These are phyloP conservation scores for Serripes groenlandicus DNA, from an alignment of 2,888 invertebrate genomes.

Conservation along the genomic window DNA sequence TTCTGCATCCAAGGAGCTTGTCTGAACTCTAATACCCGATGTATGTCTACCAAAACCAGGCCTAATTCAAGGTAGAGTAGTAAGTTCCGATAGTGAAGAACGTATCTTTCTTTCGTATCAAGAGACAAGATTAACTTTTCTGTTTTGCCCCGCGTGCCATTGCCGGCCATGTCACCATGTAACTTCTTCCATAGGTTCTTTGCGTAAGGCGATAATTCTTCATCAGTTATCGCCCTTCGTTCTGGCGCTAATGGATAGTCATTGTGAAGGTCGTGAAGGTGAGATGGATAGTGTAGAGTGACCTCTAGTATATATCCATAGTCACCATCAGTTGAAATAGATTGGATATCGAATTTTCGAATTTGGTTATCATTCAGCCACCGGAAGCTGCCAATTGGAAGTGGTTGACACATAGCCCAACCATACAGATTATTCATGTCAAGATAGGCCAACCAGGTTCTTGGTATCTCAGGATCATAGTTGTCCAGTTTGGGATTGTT, in stretches of 20 bases:
- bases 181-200: slow-evolving; percentile 11
- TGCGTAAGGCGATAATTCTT: slow-evolving; percentile 20
- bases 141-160: neutral
- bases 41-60: slow-evolving; percentile 72
- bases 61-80: slow-evolving; percentile 76
- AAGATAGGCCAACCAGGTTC: slow-evolving; percentile 45
- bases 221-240: neutral
- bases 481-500: slow-evolving; percentile 41
- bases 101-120: slow-evolving; percentile 70
- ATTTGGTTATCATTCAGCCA: slow-evolving; percentile 7
- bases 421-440: slow-evolving; percentile 47
- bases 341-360: neutral
- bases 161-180: neutral
- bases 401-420: slow-evolving; percentile 71
- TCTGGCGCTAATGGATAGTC: slow-evolving; percentile 25
- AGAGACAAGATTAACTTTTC: slow-evolving; percentile 56
- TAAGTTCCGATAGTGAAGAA: slow-evolving; percentile 82
- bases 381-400: slow-evolving; percentile 73
- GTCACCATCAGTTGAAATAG: slow-evolving; percentile 3
- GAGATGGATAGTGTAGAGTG: neutral
- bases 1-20: slow-evolving; percentile 80
- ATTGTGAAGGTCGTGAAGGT: slow-evolving; percentile 16
- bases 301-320: slow-evolving; percentile 17
- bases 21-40: slow-evolving; percentile 79
- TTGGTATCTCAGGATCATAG: slow-evolving; percentile 56